Evolutionary conservation across 2,888 invertebrate species (phyloP).

Genomic region (Sturmia bella): DNA sequence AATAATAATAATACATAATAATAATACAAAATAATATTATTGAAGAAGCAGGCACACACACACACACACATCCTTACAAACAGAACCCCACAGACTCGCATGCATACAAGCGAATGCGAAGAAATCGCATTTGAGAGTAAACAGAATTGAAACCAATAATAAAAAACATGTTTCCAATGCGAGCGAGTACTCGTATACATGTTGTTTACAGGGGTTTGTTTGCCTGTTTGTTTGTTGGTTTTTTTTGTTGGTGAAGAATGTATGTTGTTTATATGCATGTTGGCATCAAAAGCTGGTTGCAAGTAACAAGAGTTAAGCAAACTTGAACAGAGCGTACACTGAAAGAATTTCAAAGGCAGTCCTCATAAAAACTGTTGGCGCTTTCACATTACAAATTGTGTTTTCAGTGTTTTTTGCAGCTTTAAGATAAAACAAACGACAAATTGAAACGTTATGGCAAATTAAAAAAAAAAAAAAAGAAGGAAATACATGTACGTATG

Average conservation of each 20-base stretch:
- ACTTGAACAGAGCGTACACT: slow-evolving; percentile 17
- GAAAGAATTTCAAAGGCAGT: not conserved
- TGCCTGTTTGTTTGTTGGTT: too few species aligned
- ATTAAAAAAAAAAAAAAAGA: not conserved
- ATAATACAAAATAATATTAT: slow-evolving; percentile 34
- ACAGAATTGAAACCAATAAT: too few species aligned
- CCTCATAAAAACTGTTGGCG: not conserved
- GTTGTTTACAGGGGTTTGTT: too few species aligned
- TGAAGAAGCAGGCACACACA: slow-evolving; percentile 27
- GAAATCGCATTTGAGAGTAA: too few species aligned
- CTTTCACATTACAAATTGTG: not conserved
- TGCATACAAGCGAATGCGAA: too few species aligned
- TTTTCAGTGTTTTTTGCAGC: slow-evolving; percentile 15
- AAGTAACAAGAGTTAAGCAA: slow-evolving; percentile 21
- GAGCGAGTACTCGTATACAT: too few species aligned
- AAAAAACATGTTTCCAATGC: too few species aligned
- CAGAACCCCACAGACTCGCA: not conserved
- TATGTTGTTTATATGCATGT: not conserved
- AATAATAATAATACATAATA: slow-evolving; percentile 8
- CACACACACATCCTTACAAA: not conserved
- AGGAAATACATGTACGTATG: slow-evolving; percentile 3
- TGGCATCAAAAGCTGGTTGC: not conserved
- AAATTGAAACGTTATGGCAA: slow-evolving; percentile 22
- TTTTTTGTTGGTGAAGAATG: too few species aligned
- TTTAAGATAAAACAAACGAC: slow-evolving; percentile 26